phyloP scores from a whole-genome alignment of 2,113 vertebrate species.

The Callaeas wilsoni region DNA sequence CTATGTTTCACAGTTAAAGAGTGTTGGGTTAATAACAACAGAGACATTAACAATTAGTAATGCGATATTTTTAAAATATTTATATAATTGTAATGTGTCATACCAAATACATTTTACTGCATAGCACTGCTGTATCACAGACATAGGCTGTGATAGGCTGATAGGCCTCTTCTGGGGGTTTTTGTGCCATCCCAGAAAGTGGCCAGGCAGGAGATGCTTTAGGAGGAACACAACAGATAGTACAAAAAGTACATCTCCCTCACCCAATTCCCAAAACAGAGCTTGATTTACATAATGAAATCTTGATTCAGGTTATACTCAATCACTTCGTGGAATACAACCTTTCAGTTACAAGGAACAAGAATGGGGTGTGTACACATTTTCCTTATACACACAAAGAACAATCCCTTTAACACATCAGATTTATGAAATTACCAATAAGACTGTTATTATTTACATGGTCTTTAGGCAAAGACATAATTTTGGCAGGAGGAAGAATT shows the following conservation, averaged over 20 bases:
- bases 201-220: not conserved
- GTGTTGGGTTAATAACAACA: not conserved
- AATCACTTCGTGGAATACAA: not conserved
- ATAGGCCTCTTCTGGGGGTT: not conserved
- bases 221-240: not conserved
- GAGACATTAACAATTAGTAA: slow-evolving; percentile 9
- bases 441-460: not conserved
- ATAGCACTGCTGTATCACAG: not conserved
- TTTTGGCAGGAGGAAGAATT: not conserved
- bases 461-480: not conserved
- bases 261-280: not conserved
- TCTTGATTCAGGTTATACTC: not conserved
- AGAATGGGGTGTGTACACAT: not conserved
- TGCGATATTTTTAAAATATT: slow-evolving; percentile 24
- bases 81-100: not conserved
- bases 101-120: not conserved
- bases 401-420: not conserved
- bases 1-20: not conserved
- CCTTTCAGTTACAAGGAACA: not conserved
- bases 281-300: not conserved
- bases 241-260: not conserved
- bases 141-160: not conserved
- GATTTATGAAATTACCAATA: not conserved
- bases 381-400: not conserved
- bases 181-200: not conserved